Conservation (phyloP, 2,113 vertebrate genomes). For the Malurus melanocephalus region DNA sequence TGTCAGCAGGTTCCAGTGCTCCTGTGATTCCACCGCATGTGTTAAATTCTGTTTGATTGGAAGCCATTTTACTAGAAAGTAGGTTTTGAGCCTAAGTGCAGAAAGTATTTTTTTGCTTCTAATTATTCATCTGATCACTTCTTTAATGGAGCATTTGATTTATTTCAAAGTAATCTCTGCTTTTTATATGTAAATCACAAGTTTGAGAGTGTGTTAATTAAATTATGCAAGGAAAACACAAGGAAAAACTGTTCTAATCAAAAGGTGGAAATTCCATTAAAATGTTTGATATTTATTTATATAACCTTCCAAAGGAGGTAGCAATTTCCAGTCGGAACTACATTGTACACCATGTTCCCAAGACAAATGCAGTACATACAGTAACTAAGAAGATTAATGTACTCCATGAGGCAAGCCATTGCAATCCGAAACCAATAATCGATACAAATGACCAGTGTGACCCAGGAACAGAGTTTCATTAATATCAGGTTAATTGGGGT, state of each 20-base stretch:
- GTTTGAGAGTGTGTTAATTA: slow-evolving; percentile 27
- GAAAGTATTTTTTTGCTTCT: neutral
- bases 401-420: neutral
- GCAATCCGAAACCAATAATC: neutral
- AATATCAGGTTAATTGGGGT: neutral
- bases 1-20: neutral
- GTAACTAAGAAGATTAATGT: neutral
- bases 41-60: neutral
- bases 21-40: neutral
- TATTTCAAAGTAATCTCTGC: slow-evolving; percentile 39
- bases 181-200: slow-evolving; percentile 52
- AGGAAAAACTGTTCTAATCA: slow-evolving; percentile 7
- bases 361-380: neutral
- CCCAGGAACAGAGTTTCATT: neutral
- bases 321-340: neutral
- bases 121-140: slow-evolving; percentile 38
- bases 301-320: neutral
- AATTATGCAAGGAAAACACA: slow-evolving; percentile 14
- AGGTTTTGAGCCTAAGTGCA: neutral
- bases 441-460: neutral
- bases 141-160: slow-evolving; percentile 28
- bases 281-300: neutral
- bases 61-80: slow-evolving; percentile 5
- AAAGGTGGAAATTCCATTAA: neutral
- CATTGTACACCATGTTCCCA: neutral